These are phyloP conservation scores for Drosophila lacicola DNA, from an alignment of 2,888 invertebrate species.

Conservation along the genomic window DNA sequence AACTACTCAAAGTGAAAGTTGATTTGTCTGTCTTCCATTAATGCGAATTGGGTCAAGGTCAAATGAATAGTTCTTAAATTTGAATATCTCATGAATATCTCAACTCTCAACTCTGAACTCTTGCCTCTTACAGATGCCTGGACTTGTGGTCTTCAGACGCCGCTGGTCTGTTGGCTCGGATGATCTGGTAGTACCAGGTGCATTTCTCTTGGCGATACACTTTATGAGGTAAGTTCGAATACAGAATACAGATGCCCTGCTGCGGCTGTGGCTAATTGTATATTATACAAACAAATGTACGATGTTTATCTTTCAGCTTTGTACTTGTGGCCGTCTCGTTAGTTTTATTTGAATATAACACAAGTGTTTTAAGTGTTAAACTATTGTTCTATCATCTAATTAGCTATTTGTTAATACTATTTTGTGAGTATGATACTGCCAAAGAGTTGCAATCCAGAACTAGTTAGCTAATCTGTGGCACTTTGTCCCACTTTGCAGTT, in stretches of 20 bases:
- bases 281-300: no score
- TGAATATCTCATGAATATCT: no score
- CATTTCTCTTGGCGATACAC: constrained; percentile 91
- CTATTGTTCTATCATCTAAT: constrained; percentile 85
- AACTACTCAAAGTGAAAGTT: no score
- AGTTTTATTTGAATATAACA: constrained; percentile 83
- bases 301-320: constrained; percentile 73
- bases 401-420: constrained; percentile 84
- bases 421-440: constrained; percentile 80
- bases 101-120: no score
- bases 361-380: constrained; percentile 83
- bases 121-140: constrained; percentile 90
- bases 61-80: no score
- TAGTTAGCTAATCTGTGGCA: not conserved
- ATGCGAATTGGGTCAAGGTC: no score
- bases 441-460: no score
- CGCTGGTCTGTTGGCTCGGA: constrained; percentile 96
- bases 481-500: constrained; percentile 77
- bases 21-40: no score
- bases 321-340: constrained; percentile 83
- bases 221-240: constrained; percentile 89
- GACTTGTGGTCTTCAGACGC: constrained; percentile 92
- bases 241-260: not conserved
- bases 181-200: constrained; percentile 93
- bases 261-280: not conserved